Evolutionary conservation across 2,888 invertebrate species (phyloP).

Genomic region (Pristionchus fissidentatus): DNA sequence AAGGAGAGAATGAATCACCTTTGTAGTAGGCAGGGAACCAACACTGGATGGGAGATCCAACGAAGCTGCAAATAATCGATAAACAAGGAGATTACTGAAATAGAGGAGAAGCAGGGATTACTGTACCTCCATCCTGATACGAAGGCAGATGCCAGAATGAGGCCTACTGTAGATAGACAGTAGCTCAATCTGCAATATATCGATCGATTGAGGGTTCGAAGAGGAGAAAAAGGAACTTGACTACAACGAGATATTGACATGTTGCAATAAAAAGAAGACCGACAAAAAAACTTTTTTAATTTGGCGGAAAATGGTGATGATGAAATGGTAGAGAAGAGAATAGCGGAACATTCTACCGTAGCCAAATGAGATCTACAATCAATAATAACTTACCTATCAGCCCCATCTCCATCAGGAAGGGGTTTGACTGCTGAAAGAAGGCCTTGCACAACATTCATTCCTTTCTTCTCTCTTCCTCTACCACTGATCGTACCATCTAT

Average conservation of each 20-base stretch:
- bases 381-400: constrained; percentile 49
- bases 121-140: constrained; percentile 77
- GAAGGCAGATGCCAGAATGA: constrained; percentile 78
- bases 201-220: too few relatives aligned
- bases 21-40: constrained; percentile 79
- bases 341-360: background rate
- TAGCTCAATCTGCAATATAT: constrained; percentile 59
- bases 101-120: background rate
- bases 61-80: constrained; percentile 74
- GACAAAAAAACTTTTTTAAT: background rate
- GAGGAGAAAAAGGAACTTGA: constrained; percentile 46
- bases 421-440: constrained; percentile 72
- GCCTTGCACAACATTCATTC: constrained; percentile 73
- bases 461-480: background rate
- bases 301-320: background rate
- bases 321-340: background rate
- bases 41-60: constrained; percentile 79
- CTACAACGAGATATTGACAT: constrained; percentile 28
- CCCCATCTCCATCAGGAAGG: constrained; percentile 63
- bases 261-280: background rate
- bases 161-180: constrained; percentile 77
- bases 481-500: constrained; percentile 14
- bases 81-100: too few relatives aligned
- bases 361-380: background rate
- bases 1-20: constrained; percentile 60